Conservation (phyloP, 2,113 vertebrate species). For the Addax nasomaculatus region DNA sequence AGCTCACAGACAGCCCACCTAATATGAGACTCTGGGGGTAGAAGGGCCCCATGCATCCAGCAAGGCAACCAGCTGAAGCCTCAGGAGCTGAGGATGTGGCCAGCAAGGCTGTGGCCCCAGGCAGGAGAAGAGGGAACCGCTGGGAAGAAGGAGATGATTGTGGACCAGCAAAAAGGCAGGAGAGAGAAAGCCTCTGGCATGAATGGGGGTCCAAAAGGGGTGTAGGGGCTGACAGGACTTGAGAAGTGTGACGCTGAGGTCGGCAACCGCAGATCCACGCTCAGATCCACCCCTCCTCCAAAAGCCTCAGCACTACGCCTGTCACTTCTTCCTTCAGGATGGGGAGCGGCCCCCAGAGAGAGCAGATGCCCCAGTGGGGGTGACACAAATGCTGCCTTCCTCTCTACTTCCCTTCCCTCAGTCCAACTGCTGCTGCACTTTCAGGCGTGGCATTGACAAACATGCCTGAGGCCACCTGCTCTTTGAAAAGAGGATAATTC, state of each 20-base stretch:
- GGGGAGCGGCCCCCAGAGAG: neutral
- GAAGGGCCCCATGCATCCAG: neutral
- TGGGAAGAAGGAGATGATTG: neutral
- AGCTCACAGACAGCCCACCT: neutral
- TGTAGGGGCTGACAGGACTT: neutral
- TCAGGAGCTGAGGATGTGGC: neutral
- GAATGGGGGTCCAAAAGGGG: neutral
- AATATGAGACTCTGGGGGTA: neutral
- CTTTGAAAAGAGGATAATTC: neutral
- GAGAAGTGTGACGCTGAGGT: neutral
- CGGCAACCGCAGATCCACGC: neutral
- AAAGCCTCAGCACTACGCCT: fast-evolving
- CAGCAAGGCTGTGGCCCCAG: fast-evolving
- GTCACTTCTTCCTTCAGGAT: neutral
- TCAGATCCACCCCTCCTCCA: neutral
- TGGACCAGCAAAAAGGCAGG: neutral
- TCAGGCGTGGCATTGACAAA: neutral
- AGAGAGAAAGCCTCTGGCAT: neutral
- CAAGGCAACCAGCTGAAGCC: neutral
- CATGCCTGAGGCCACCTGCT: neutral
- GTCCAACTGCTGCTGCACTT: neutral
- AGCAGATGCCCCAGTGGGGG: fast-evolving
- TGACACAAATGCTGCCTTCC: neutral
- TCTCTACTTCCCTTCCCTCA: neutral
- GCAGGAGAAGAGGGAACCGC: neutral